Evolutionary conservation across 2,797 vertebrate species (phyloP), one percentile per base, ranked within the genome.

Genomic region (Neostethus bicornis): DNA sequence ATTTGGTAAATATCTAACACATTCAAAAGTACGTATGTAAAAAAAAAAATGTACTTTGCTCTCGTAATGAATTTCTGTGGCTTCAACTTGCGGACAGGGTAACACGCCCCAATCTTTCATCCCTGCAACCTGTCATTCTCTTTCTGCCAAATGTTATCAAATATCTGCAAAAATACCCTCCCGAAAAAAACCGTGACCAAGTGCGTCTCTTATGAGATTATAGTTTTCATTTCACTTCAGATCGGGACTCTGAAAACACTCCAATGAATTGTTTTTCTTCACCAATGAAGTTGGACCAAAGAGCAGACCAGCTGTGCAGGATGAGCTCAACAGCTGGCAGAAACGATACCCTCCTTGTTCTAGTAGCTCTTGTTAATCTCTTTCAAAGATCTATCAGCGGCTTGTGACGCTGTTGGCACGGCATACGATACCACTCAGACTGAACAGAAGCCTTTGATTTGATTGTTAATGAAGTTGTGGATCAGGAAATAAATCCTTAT

Each of bases 261-360:
- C 58, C 42, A 25, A 21, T 28, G 60, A 46, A 23, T 44, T 17
- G 43, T 37, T 80, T 23, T 45, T 63, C 44, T 66, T 51, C 49
- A 44, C 46, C 45, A 49, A 57, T 52, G 70, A 73, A 64, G 66
- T 42, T 54, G 73, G 75, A 77, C 75, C 17, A 26, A 72, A 38
- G 51, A 74, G 64, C 24, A 4, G 44, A 51, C 72, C 80, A 85
- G 80, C 70, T 85, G 82, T 70, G 70, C 71, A 55, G 57, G 51
- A 72, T 67, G 59, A 56, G 11, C 69, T 44, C 56, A 74, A 54
- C 81, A 83, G 73, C 76, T 81, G 73, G 79, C 64, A 55, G 20
- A 55, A 59, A 54, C 63, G 75, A 80, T 75, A 82, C 21, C 38
- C 64, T 57, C 70, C 75, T 55, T 66, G 69, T 31, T 43, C 14